Percentiles rank a stretch among this genome's conserved stretches.
Evolutionary conservation across 2,888 invertebrate genomes (phyloP).

Genomic region (Stenoptilia bipunctidactyla): DNA sequence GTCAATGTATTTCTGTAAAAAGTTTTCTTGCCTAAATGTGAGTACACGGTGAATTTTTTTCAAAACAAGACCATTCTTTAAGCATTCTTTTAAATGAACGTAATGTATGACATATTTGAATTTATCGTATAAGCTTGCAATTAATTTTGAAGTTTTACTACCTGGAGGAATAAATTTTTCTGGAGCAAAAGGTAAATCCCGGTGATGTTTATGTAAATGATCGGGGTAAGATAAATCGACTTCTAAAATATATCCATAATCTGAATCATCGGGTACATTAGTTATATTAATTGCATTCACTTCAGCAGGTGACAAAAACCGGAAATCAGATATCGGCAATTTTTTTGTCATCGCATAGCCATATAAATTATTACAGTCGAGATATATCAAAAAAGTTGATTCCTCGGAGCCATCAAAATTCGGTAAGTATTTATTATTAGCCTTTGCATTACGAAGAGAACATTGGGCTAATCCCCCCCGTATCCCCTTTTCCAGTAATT

Average conservation of each 20-base stretch:
- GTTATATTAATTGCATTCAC: not conserved
- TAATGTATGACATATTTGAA: constrained; percentile 24
- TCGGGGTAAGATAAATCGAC: constrained; percentile 9
- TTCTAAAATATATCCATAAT: constrained; percentile 8
- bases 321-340: constrained; percentile 12
- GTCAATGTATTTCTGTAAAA: constrained; percentile 21
- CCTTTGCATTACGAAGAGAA: not conserved
- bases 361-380: constrained; percentile 26
- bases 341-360: constrained; percentile 22
- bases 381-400: constrained; percentile 18
- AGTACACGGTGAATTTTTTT: constrained; percentile 23
- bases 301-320: constrained; percentile 4
- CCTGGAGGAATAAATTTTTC: constrained; percentile 11
- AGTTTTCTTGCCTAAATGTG: constrained; percentile 22
- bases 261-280: constrained; percentile 2
- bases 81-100: constrained; percentile 19
- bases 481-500: constrained; percentile 1
- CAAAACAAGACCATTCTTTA: constrained; percentile 19
- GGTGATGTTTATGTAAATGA: constrained; percentile 8
- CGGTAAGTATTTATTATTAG: constrained; percentile 7
- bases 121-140: constrained; percentile 20
- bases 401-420: constrained; percentile 6
- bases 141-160: constrained; percentile 7
- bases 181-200: constrained; percentile 10
- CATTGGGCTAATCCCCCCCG: constrained; percentile 5